Percentiles rank a stretch among this genome's conserved stretches.
phyloP scores from a whole-genome alignment of 2,113 vertebrate species.

The Picathartes gymnocephalus region DNA sequence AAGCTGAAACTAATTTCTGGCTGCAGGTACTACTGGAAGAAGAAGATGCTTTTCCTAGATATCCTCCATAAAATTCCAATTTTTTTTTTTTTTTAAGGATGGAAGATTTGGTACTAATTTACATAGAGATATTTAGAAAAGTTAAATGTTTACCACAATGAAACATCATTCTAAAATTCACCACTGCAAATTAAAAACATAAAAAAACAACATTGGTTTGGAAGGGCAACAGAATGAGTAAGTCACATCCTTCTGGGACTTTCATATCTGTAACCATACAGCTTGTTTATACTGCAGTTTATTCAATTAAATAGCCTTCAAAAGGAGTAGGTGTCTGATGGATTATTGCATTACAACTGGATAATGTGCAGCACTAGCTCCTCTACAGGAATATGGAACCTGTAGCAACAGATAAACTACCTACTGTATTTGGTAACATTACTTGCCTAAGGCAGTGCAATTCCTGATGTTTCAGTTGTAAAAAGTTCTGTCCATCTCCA shows the following conservation, averaged over 20 bases:
- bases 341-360: slow-evolving; percentile 20
- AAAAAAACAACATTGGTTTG: neutral
- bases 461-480: neutral
- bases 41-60: neutral
- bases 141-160: neutral
- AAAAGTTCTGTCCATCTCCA: neutral
- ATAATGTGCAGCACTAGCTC: slow-evolving; percentile 5
- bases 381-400: neutral
- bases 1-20: neutral
- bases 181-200: neutral
- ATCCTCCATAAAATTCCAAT: neutral
- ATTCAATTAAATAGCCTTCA: neutral
- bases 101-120: neutral
- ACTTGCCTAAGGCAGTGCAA: slow-evolving; percentile 7
- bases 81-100: neutral
- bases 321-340: neutral
- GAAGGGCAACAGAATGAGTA: neutral
- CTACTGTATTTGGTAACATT: neutral
- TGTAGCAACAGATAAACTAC: neutral
- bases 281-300: neutral
- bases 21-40: neutral
- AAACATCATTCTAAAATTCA: neutral
- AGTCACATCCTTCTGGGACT: neutral
- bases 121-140: neutral
- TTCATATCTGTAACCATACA: neutral